phyloP scores from a whole-genome alignment of 2,797 vertebrate species.

The Tapirus indicus region DNA sequence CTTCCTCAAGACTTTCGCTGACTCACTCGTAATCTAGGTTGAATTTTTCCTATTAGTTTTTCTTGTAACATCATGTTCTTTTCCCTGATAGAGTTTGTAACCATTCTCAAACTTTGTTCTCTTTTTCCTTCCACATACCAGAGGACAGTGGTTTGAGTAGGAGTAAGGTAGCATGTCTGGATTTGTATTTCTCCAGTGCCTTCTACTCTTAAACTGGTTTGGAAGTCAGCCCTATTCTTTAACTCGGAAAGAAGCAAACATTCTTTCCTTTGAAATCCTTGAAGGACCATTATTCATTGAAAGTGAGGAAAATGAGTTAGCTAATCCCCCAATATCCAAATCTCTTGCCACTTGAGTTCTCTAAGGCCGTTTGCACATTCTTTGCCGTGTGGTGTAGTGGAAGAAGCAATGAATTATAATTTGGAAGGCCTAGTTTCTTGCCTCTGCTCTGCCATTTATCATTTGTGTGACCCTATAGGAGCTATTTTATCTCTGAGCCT shows the following conservation, averaged over 20 bases:
- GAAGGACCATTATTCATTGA: slow-evolving; percentile 43
- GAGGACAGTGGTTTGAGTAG: not conserved
- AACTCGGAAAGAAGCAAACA: not conserved
- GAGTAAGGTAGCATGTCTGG: not conserved
- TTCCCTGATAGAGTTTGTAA: not conserved
- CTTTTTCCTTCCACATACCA: not conserved
- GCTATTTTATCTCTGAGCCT: slow-evolving; percentile 20
- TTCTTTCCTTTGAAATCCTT: slow-evolving; percentile 53
- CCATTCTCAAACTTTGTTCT: slow-evolving; percentile 15
- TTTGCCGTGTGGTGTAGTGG: slow-evolving; percentile 22
- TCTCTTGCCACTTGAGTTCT: not conserved
- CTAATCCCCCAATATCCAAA: not conserved
- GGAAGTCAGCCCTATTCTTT: slow-evolving; percentile 4
- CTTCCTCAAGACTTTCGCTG: slow-evolving; percentile 8
- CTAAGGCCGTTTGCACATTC: not conserved
- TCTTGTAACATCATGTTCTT: not conserved
- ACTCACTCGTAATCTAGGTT: not conserved
- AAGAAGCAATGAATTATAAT: slow-evolving; percentile 61
- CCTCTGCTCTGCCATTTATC: slow-evolving; percentile 10
- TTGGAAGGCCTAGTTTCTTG: slow-evolving; percentile 16
- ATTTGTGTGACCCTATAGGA: slow-evolving; percentile 31
- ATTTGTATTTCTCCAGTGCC: slow-evolving; percentile 10
- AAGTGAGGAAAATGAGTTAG: slow-evolving; percentile 51
- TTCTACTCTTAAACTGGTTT: slow-evolving; percentile 52
- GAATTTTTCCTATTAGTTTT: not conserved